Percentiles rank a stretch among this genome's conserved stretches.
These are phyloP conservation scores for Megaleporinus macrocephalus DNA, from an alignment of 2,113 vertebrate species.

Conservation along the genomic window DNA sequence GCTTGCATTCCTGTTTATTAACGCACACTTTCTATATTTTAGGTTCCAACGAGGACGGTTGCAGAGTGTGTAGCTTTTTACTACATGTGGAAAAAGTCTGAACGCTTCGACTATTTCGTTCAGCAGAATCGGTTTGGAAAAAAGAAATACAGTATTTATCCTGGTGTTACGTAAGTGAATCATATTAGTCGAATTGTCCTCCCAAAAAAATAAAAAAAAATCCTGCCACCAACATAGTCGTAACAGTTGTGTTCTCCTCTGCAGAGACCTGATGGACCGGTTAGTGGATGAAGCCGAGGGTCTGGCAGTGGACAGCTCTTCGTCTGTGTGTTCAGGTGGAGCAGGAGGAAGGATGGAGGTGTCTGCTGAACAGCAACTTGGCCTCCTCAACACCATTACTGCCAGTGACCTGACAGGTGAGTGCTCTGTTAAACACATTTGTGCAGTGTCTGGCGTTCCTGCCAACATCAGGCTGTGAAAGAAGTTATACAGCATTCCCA, in stretches of 20 bases:
- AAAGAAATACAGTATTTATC: conserved; percentile 96
- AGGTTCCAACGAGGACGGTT: conserved; percentile 93
- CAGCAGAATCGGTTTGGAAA: conserved; percentile 98
- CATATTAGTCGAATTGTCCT: background rate
- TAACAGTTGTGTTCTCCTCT: conserved; percentile 8
- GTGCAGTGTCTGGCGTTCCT: no score
- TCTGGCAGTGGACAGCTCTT: conserved; percentile 85
- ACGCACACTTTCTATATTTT: background rate
- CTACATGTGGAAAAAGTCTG: conserved; percentile 99
- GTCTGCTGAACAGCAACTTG: conserved; percentile 90
- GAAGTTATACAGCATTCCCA: no score
- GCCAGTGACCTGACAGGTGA: conserved; percentile 95
- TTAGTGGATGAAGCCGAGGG: conserved; percentile 95
- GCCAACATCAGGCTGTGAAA: no score
- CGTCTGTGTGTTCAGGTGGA: conserved; percentile 84
- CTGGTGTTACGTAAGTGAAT: conserved; percentile 93
- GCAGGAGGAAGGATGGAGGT: conserved; percentile 81
- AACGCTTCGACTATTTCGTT: conserved; percentile 96
- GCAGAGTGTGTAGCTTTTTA: conserved; percentile 98
- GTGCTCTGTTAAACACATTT: background rate
- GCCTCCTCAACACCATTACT: conserved; percentile 92
- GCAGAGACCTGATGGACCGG: conserved; percentile 96
- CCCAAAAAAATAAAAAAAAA: background rate
- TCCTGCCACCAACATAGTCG: background rate
- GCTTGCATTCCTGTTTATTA: background rate